Base-by-base conservation (phyloP, 2,888 invertebrate species). In the Caenorhabditis sinica region DNA sequence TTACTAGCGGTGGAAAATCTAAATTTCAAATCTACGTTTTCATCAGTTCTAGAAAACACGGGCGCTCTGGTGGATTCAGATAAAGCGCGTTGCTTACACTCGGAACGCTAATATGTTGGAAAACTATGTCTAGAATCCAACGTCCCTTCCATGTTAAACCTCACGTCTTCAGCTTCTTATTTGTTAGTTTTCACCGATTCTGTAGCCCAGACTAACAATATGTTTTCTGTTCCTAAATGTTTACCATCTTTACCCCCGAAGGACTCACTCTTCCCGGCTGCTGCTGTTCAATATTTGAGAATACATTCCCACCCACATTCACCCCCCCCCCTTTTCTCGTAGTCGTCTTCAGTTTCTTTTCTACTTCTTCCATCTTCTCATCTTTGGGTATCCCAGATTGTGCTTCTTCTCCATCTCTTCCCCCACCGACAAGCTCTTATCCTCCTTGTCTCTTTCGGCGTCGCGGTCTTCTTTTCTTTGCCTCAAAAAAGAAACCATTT, bases 401-500 rank as follows among this genome's bases (percentile, higher is more conserved):
- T 53, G 23, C 23, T 23, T 40, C 33, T 28, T 20, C 53, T 23
- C 6, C 53, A 53, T 68, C 36, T 69, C 33, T 43, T 71, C 43
- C 58, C 40, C 17, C n/a, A n/a, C n/a, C n/a, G n/a, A n/a, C n/a
- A 15, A 56, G 56, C 56, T 40, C 33, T 40, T 56, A 20, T 69
- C 49, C 45, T 23, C n/a, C 33, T 33, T 33, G 33, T 49, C 60
- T 28, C 60, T 23, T 36, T 17, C n/a, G 51, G 17, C 28, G 30
- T 45, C 49, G 23, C 33, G n/a, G 49, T 20, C 40, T 25, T 40
- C 49, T 51, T 60, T 60, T 51, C 60, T 36, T 73, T 61, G n/a
- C 49, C 76, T 56, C 53, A 63, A 63, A 79, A 69, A 79, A 72
- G 79, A 79, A 69, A 72, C 79, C 79, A 72, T 63, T 79, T 79